Conservation (phyloP, 1,140 invertebrate genomes). For the Cyclargus thomasi region DNA sequence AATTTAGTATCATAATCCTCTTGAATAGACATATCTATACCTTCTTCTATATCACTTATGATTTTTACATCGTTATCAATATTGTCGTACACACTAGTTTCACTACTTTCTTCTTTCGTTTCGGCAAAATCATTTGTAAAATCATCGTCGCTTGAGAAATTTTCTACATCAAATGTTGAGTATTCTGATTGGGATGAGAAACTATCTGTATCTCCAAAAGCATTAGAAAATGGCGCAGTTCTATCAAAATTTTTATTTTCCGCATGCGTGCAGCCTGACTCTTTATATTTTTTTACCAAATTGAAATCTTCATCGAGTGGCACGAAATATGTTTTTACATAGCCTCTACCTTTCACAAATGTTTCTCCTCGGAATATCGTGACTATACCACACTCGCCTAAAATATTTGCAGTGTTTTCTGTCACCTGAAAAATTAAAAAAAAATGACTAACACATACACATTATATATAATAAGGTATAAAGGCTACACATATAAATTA, state of each 20-base stretch:
- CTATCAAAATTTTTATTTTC: neutral
- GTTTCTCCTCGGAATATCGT: slow-evolving; percentile 83
- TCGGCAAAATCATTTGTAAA: neutral
- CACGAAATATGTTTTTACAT: slow-evolving; percentile 85
- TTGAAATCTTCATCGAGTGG: slow-evolving; percentile 79
- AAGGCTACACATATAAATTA: neutral
- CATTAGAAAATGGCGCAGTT: neutral
- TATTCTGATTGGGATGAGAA: slow-evolving; percentile 19
- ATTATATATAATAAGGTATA: neutral
- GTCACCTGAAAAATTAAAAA: slow-evolving; percentile 76
- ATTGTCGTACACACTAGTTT: neutral
- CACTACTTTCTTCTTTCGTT: neutral
- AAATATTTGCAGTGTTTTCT: slow-evolving; percentile 81
- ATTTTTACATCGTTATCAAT: slow-evolving; percentile 9
- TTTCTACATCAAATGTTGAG: slow-evolving; percentile 14
- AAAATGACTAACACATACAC: neutral
- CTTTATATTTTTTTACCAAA: slow-evolving; percentile 59
- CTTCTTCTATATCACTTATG: slow-evolving; percentile 8
- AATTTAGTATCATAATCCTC: slow-evolving; percentile 17
- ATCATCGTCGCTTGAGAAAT: slow-evolving; percentile 10
- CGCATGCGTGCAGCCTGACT: slow-evolving; percentile 25
- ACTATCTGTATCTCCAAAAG: slow-evolving; percentile 15
- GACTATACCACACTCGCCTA: slow-evolving; percentile 80
- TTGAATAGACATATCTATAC: neutral
- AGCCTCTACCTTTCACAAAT: slow-evolving; percentile 85